Conservation (phyloP, 92 coral and sea anemone genomes). For the Phenganax subtilis region DNA sequence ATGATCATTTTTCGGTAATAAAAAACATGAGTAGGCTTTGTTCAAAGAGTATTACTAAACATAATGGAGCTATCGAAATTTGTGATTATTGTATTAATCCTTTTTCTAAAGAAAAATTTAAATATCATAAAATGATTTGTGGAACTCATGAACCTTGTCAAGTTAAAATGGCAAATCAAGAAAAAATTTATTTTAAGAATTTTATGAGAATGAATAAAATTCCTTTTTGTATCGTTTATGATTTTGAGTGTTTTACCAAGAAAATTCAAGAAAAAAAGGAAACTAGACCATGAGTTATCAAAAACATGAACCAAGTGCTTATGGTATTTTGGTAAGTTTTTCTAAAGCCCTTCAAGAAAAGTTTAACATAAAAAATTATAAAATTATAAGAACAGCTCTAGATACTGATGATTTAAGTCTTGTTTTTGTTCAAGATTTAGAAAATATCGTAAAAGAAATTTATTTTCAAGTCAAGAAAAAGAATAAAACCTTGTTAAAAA, state of each 20-base stretch:
- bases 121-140: background rate
- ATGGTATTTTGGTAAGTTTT: no score
- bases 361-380: no score
- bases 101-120: background rate
- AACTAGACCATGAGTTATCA: background rate
- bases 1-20: no score
- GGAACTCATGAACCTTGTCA: background rate
- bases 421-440: no score
- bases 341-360: no score
- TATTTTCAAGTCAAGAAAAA: no score
- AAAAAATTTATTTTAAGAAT: conserved; percentile 20
- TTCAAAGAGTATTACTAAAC: background rate
- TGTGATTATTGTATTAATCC: background rate
- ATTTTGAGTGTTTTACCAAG: conserved; percentile 29
- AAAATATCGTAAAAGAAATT: no score
- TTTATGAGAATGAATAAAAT: conserved; percentile 42
- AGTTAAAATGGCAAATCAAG: background rate
- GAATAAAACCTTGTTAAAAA: background rate
- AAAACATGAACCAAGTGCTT: conserved; percentile 1
- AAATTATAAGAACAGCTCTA: no score
- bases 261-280: conserved; percentile 17
- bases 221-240: background rate
- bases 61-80: background rate
- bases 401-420: no score
- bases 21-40: background rate